phyloP scores from a whole-genome alignment of 2,113 vertebrate species.

The Pandion haliaetus region DNA sequence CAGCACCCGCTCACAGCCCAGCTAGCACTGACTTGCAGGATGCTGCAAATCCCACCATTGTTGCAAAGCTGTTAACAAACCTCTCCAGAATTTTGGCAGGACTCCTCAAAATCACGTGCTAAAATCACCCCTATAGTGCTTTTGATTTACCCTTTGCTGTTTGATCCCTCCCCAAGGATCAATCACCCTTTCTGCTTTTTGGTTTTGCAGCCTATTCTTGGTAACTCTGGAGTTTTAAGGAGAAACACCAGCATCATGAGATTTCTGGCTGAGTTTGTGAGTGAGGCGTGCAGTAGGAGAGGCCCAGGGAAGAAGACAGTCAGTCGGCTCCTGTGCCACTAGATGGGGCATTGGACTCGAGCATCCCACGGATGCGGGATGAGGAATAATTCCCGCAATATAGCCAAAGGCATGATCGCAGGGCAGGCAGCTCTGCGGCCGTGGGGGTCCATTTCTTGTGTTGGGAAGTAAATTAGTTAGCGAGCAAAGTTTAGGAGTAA shows the following conservation, averaged over 20 bases:
- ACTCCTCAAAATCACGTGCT: not conserved
- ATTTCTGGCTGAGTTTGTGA: accelerated
- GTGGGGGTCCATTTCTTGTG: not conserved
- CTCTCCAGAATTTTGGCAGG: not conserved
- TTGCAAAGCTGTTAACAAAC: not conserved
- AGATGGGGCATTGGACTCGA: slow-evolving; percentile 19
- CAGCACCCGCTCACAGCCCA: accelerated
- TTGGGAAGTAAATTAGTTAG: not conserved
- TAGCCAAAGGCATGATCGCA: not conserved
- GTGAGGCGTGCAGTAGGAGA: accelerated
- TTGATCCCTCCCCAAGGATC: not conserved
- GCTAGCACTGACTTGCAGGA: not conserved
- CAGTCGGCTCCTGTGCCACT: not conserved
- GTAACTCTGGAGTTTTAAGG: not conserved
- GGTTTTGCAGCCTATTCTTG: not conserved
- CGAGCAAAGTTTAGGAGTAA: not conserved
- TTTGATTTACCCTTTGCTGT: not conserved
- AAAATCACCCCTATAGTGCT: not conserved
- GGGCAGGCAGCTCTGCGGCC: not conserved
- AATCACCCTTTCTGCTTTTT: not conserved
- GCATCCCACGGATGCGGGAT: not conserved
- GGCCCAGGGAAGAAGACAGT: not conserved
- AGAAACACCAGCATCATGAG: not conserved
- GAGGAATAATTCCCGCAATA: not conserved
- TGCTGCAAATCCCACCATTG: not conserved